phyloP scores from a whole-genome alignment of 2,888 invertebrate species.

The Polylopha cassiicola region DNA sequence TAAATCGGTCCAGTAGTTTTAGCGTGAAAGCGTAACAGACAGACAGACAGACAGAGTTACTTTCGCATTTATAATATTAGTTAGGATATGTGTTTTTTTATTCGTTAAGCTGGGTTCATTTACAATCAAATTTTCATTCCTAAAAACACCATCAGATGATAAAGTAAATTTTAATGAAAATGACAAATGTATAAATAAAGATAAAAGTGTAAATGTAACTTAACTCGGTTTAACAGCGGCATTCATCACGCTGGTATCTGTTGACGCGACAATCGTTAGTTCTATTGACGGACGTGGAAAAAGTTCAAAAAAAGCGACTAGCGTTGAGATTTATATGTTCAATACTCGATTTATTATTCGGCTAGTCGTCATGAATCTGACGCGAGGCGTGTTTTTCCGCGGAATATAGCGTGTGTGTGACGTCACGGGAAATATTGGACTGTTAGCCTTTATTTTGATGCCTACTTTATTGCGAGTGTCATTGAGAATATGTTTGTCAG shows the following conservation, averaged over 20 bases:
- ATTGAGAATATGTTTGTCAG: constrained; percentile 11
- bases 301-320: constrained; percentile 27
- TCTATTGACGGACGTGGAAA: constrained; percentile 24
- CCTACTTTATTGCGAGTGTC: constrained; percentile 24
- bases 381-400: constrained; percentile 23
- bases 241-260: constrained; percentile 11
- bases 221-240: no score
- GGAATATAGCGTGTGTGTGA: constrained; percentile 27
- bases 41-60: no score
- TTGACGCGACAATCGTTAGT: constrained; percentile 23
- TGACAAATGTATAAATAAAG: constrained; percentile 6
- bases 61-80: no score
- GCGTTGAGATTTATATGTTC: constrained; percentile 29
- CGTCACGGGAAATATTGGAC: constrained; percentile 29
- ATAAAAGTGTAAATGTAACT: constrained; percentile 9
- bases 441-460: constrained; percentile 26
- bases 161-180: no score
- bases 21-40: no score
- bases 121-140: no score
- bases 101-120: no score
- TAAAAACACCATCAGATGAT: no score
- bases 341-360: constrained; percentile 29
- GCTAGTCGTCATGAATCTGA: constrained; percentile 27
- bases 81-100: no score
- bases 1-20: no score